Percentiles rank a stretch among this genome's conserved stretches.
Evolutionary conservation across 2,888 invertebrate genomes (phyloP).

Genomic region (Aethes cnicana): DNA sequence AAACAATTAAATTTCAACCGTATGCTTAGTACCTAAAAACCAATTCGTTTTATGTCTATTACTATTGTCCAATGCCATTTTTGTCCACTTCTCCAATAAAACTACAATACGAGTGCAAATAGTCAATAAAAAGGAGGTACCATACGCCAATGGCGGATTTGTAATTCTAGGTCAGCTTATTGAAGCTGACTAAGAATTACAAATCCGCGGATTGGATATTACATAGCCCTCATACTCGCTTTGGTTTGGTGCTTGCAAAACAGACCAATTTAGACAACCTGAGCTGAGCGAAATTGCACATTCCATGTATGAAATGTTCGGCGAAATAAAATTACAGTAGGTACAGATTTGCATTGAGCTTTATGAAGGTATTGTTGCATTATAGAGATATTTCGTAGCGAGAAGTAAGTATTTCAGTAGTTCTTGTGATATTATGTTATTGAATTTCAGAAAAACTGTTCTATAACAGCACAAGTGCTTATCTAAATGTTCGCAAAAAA

Average conservation of each 20-base stretch:
- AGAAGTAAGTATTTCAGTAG: too few relatives aligned
- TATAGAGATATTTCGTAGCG: conserved; percentile 46
- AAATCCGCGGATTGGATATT: conserved; percentile 21
- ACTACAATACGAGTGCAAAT: background rate
- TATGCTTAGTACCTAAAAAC: too few relatives aligned
- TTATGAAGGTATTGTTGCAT: conserved; percentile 49
- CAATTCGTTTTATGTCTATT: too few relatives aligned
- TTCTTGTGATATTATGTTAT: too few relatives aligned
- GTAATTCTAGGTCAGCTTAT: too few relatives aligned
- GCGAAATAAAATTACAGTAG: conserved; percentile 61
- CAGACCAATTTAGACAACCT: conserved; percentile 60
- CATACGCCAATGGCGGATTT: conserved; percentile 11
- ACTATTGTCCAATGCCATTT: too few relatives aligned
- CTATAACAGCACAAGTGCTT: too few relatives aligned
- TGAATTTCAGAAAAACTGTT: background rate
- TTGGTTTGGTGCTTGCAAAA: conserved; percentile 61
- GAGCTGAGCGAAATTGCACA: conserved; percentile 64
- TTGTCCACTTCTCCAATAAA: too few relatives aligned
- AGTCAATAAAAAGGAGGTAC: conserved; percentile 5
- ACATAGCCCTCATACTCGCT: conserved; percentile 44
- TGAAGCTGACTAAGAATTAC: conserved; percentile 20
- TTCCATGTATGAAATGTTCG: conserved; percentile 58
- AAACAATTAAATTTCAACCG: too few relatives aligned
- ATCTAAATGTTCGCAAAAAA: too few relatives aligned
- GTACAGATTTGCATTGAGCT: conserved; percentile 54